Base-by-base conservation (phyloP, 2,888 invertebrate species). In the Seladonia tumulorum region DNA sequence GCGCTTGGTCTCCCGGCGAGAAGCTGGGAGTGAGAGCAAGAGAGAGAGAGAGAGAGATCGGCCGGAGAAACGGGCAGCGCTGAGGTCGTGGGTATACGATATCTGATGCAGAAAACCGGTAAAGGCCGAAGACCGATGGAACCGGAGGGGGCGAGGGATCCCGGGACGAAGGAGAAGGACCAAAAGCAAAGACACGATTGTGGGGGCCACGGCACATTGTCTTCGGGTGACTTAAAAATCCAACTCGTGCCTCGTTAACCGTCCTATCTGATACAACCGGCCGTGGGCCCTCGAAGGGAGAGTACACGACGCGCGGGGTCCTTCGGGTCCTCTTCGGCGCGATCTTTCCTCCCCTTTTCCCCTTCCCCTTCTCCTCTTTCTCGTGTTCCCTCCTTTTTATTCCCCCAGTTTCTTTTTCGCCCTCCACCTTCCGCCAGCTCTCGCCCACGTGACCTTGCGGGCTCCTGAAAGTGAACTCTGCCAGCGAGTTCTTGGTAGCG, bases 61-160 rank as follows among this genome's bases (percentile, higher is more conserved):
- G 82, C 42, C 45, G 79, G 35, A 81, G 79, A 83, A 85, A 82
- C 74, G 80, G 79, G 79, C 89, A 86, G 86, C 87, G 88, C 84
- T 83, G 92, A 90, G 92, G 93, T 93, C 91, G 92, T 92, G 93
- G 92, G 92, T 92, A 90, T 90, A 90, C 92, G 93, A 93, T 94
- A 94, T 94, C 94, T 94, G 95, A 94, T 95, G 93, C 93, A 94
- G 93, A 94, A 93, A 94, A 94, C 94, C 93, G 94, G 94, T 94
- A 94, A 94, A 94, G 94, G 93, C 93, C 92, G 90, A 75, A 79
- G 86, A 87, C 81, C 87, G 76, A 81, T 71, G 79, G 84, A 82
- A 76, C 78, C 68, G 72, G 60, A 74, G 71, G 71, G 68, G 74
- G 4, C 18, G 25, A 76, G 82, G 74, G 76, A 79, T 74, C 75